A percentile compares a stretch with the other conserved stretches of the same genome.
These are phyloP conservation scores for Drosophila triauraria DNA, from an alignment of 1,140 invertebrate species.

Conservation along the genomic window DNA sequence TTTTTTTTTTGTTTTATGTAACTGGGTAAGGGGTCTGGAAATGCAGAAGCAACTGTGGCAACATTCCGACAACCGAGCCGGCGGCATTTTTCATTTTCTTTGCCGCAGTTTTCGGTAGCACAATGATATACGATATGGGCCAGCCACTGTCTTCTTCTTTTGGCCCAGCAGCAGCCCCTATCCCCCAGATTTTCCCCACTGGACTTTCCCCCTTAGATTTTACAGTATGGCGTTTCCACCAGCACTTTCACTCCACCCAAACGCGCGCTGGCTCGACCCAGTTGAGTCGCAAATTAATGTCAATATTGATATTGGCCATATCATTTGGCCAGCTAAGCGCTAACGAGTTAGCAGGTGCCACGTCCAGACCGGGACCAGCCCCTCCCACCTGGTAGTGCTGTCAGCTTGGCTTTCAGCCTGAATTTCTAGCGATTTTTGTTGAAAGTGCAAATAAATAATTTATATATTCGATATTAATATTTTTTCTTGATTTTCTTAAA, in stretches of 20 bases:
- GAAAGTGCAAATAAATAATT: too few relatives aligned
- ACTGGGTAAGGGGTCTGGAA: slow-evolving; percentile 4
- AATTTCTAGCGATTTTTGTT: too few relatives aligned
- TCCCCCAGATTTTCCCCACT: background rate
- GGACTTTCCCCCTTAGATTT: background rate
- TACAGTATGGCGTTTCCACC: background rate
- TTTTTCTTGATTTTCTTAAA: background rate
- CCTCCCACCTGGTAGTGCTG: background rate
- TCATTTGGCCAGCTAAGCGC: slow-evolving; percentile 61
- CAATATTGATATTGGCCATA: slow-evolving; percentile 72
- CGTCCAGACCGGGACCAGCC: slow-evolving; percentile 7
- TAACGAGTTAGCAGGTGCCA: slow-evolving; percentile 65
- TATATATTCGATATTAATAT: background rate
- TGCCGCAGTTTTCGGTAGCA: slow-evolving; percentile 31
- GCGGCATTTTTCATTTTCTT: slow-evolving; percentile 65
- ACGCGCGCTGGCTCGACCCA: background rate
- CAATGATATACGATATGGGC: slow-evolving; percentile 71
- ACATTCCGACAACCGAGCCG: slow-evolving; percentile 29
- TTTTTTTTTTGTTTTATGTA: background rate
- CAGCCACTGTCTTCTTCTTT: slow-evolving; percentile 35
- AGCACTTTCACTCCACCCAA: slow-evolving; percentile 33
- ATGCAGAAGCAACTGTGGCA: slow-evolving; percentile 56
- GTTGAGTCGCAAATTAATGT: slow-evolving; percentile 65
- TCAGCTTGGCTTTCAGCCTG: background rate
- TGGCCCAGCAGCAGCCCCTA: too few relatives aligned